Evolutionary conservation across 2,888 invertebrate species (phyloP).

Genomic region (Platycheirus rosarum): DNA sequence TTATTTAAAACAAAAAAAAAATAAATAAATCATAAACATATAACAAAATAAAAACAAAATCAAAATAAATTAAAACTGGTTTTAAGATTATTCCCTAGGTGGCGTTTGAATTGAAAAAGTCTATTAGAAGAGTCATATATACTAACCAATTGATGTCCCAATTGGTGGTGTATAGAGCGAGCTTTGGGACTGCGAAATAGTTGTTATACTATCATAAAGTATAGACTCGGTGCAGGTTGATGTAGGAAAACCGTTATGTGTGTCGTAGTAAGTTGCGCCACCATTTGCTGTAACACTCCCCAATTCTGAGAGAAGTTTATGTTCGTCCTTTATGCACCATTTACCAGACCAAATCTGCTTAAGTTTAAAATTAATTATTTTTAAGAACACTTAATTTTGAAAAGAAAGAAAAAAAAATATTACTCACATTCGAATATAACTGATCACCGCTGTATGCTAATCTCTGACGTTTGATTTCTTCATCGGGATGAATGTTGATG

Average conservation of each 20-base stretch:
- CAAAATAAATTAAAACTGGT: conserved; percentile 5
- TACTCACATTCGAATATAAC: conserved; percentile 92
- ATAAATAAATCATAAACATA: conserved; percentile 25
- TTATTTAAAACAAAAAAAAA: conserved; percentile 44
- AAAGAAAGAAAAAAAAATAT: no score
- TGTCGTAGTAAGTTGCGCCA: conserved; percentile 84
- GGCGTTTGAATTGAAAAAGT: conserved; percentile 13
- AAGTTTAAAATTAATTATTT: conserved; percentile 1
- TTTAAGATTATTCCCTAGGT: conserved; percentile 10
- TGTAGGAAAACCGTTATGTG: conserved; percentile 80
- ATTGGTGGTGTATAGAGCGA: conserved; percentile 90
- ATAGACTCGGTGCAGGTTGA: conserved; percentile 83
- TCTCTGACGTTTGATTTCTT: conserved; percentile 93
- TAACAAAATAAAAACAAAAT: conserved; percentile 29
- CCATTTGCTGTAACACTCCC: conserved; percentile 85
- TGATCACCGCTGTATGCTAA: conserved; percentile 95
- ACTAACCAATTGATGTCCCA: conserved; percentile 87
- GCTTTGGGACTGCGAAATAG: conserved; percentile 89
- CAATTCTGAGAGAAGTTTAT: conserved; percentile 92
- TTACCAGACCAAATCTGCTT: conserved; percentile 92
- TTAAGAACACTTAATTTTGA: conserved; percentile 8
- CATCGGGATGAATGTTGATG: conserved; percentile 93
- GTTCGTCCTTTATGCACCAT: conserved; percentile 96
- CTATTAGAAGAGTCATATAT: not conserved
- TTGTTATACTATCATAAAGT: conserved; percentile 88